Conservation (phyloP, 37 sponge, comb jelly and placozoan genomes). For the Aphrocallistes beatrix region DNA sequence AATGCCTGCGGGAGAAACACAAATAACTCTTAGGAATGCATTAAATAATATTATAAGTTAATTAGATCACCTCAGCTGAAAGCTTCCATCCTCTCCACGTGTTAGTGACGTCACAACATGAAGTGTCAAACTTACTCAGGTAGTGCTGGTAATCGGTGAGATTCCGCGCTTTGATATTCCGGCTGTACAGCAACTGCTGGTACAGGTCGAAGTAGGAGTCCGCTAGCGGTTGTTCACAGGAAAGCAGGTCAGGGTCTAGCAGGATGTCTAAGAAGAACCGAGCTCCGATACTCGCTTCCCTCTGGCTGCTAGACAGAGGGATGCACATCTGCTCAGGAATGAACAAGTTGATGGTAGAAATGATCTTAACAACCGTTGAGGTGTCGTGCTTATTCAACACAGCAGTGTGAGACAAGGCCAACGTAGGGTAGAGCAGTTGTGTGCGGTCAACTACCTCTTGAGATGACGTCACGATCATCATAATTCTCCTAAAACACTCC, state of each 20-base stretch:
- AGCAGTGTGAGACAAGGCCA: not conserved
- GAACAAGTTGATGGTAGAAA: not conserved
- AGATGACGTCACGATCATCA: not conserved
- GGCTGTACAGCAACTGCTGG: not conserved
- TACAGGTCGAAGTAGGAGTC: not conserved
- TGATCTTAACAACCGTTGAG: not conserved
- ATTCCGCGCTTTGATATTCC: not conserved
- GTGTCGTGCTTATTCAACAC: not conserved
- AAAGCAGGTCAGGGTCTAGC: not conserved
- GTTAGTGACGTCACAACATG: not conserved
- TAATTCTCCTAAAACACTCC: not conserved
- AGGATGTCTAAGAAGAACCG: not conserved
- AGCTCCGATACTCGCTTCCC: not conserved
- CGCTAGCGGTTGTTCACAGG: not conserved
- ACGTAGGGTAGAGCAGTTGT: not conserved
- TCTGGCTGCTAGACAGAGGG: not conserved
- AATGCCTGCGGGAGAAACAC: not conserved
- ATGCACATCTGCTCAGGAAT: not conserved
- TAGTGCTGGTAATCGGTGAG: not conserved
- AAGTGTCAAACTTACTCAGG: not conserved
- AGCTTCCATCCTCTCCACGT: not conserved
- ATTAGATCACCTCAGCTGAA: not conserved
- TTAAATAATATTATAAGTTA: not conserved
- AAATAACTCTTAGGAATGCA: not conserved
- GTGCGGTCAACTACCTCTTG: not conserved